Conservation (phyloP, 2,888 invertebrate species). For the Archaeoteleia sp. region DNA sequence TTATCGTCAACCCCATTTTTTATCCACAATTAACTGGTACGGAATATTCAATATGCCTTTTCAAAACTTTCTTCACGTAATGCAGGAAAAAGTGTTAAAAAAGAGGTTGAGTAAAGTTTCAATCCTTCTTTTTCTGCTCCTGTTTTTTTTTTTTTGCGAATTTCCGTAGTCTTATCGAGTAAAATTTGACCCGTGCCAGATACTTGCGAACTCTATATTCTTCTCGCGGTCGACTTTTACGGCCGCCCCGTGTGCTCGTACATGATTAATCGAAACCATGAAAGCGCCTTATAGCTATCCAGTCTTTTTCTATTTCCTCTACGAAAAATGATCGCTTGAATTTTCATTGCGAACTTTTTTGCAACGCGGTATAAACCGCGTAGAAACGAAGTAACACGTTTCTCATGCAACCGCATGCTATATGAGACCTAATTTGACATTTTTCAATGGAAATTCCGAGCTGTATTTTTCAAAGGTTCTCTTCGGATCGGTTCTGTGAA, state of each 20-base stretch:
- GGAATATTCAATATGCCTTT: no score
- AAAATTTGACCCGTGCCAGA: constrained; percentile 36
- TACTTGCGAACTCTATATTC: constrained; percentile 34
- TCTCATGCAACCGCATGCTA: no score
- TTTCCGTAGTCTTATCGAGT: constrained; percentile 17
- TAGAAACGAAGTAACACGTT: no score
- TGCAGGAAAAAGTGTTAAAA: background rate
- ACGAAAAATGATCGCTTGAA: constrained; percentile 49
- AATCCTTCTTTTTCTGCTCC: background rate
- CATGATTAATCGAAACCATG: constrained; percentile 50
- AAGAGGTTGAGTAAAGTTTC: constrained; percentile 1
- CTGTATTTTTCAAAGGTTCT: no score
- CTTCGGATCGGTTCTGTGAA: no score
- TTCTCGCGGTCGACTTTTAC: constrained; percentile 35
- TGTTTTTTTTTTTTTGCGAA: constrained; percentile 5
- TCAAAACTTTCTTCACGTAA: no score
- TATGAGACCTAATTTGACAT: no score
- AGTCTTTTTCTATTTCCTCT: constrained; percentile 46
- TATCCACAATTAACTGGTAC: no score
- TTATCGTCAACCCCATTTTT: no score
- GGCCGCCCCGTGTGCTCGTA: constrained; percentile 31
- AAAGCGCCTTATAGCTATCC: constrained; percentile 32
- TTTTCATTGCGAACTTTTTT: constrained; percentile 40
- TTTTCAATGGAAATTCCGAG: no score
- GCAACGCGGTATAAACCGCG: constrained; percentile 30